phyloP scores from a whole-genome alignment of 2,113 vertebrate genomes.

The Labrus mixtus region DNA sequence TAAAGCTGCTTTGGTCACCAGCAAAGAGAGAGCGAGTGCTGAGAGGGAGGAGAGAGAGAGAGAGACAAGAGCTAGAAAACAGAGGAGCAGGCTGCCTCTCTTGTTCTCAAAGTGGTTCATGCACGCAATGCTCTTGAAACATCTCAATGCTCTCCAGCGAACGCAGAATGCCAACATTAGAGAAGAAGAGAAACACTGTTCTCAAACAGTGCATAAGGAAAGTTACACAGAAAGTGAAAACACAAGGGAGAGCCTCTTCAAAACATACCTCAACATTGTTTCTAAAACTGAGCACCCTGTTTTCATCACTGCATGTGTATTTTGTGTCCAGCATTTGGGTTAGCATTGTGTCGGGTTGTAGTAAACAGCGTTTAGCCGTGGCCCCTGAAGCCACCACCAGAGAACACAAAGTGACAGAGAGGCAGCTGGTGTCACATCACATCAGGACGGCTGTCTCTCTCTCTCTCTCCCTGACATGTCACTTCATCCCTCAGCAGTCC shows the following conservation, averaged over 20 bases:
- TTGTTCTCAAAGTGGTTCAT: slow-evolving; percentile 61
- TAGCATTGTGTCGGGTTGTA: slow-evolving; percentile 55
- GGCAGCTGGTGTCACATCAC: slow-evolving; percentile 79
- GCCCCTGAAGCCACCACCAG: slow-evolving; percentile 68
- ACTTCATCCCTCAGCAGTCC: slow-evolving; percentile 62
- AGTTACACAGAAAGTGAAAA: slow-evolving; percentile 31
- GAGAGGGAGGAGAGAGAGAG: slow-evolving; percentile 20
- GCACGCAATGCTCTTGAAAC: slow-evolving; percentile 46
- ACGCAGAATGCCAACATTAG: slow-evolving; percentile 32
- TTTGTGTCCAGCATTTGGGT: slow-evolving; percentile 38
- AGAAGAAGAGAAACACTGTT: slow-evolving; percentile 19
- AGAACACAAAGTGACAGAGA: slow-evolving; percentile 82
- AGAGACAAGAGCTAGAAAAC: slow-evolving; percentile 42
- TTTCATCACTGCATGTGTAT: slow-evolving; percentile 8
- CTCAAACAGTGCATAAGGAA: slow-evolving; percentile 17
- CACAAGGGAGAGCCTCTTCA: slow-evolving; percentile 30
- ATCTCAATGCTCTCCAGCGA: slow-evolving; percentile 43
- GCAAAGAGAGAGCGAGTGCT: slow-evolving; percentile 40
- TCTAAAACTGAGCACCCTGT: background rate
- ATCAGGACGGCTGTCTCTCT: slow-evolving; percentile 70
- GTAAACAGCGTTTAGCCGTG: slow-evolving; percentile 77
- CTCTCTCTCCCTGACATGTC: slow-evolving; percentile 64
- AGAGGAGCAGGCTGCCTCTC: slow-evolving; percentile 60
- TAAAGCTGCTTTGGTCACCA: slow-evolving; percentile 84
- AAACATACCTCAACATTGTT: slow-evolving; percentile 38